Conservation (phyloP, 2,113 vertebrate species). For the Ptyas mucosa region DNA sequence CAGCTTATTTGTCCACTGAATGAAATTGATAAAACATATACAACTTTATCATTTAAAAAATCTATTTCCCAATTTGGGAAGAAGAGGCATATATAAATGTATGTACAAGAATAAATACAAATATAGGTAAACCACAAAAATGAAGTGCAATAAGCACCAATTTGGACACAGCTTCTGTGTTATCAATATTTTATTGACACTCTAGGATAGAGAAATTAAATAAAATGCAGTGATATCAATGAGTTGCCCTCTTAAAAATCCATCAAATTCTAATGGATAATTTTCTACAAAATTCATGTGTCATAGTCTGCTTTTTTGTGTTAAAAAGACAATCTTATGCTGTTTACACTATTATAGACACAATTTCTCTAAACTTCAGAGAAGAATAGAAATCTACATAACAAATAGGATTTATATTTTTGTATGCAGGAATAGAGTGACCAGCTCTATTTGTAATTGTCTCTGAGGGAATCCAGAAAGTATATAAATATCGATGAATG, state of each 20-base stretch:
- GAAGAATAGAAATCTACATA: constrained; percentile 10
- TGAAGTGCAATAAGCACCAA: neutral
- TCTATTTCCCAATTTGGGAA: neutral
- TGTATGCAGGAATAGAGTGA: neutral
- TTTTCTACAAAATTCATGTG: constrained; percentile 26
- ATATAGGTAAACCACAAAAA: neutral
- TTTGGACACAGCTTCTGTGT: neutral
- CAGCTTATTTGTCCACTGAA: neutral
- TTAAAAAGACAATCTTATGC: constrained; percentile 53
- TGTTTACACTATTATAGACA: constrained; percentile 45
- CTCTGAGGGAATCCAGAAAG: neutral
- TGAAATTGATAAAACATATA: neutral
- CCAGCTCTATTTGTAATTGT: neutral
- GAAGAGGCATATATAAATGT: neutral
- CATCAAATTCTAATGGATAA: constrained; percentile 25
- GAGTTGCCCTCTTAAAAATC: constrained; percentile 51
- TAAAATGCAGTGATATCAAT: constrained; percentile 55
- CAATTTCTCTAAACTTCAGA: constrained; percentile 38
- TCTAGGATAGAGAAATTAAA: constrained; percentile 13
- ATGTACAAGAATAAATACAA: neutral
- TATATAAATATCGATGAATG: neutral
- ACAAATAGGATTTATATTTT: neutral
- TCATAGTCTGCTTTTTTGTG: constrained; percentile 47
- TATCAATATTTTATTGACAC: neutral
- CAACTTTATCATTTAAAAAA: neutral